Percentiles rank a stretch among this genome's conserved stretches.
Conservation (phyloP, 2,797 vertebrate species). For the Gymnoscopelus braueri region DNA sequence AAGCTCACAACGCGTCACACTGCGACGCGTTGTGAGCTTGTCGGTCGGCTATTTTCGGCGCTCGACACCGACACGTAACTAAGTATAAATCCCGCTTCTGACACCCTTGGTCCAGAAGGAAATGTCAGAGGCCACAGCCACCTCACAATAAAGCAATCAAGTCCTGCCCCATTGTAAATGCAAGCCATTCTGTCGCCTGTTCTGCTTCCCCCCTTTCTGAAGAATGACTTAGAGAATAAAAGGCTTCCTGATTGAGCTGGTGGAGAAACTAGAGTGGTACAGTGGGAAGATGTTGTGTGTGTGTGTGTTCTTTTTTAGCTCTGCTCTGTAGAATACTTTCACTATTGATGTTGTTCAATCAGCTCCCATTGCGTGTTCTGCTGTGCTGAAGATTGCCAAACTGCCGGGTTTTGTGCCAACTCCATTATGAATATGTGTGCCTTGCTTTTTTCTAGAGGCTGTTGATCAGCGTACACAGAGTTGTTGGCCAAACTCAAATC, state of each 20-base stretch:
- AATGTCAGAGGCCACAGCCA: conserved; percentile 73
- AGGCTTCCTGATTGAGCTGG: conserved; percentile 72
- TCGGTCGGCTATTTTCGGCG: too few relatives aligned
- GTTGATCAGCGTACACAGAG: conserved; percentile 36
- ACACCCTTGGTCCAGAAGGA: conserved; percentile 66
- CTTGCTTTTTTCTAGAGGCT: conserved; percentile 15
- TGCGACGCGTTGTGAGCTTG: too few relatives aligned
- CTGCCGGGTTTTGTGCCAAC: conserved; percentile 57
- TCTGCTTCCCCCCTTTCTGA: conserved; percentile 63
- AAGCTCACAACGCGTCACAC: too few relatives aligned
- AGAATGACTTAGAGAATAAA: conserved; percentile 71
- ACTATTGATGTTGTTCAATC: conserved; percentile 64
- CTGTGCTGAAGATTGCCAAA: conserved; percentile 62
- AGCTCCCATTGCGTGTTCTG: conserved; percentile 66
- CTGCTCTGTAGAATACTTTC: conserved; percentile 59
- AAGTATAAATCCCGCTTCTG: background rate
- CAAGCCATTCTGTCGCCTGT: conserved; percentile 68
- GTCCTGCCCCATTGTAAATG: conserved; percentile 67
- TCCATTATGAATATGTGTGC: conserved; percentile 52
- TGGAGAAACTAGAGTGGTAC: conserved; percentile 43
- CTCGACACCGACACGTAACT: too few relatives aligned
- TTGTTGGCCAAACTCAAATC: conserved; percentile 28
- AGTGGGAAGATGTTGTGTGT: conserved; percentile 18
- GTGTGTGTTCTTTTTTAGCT: conserved; percentile 30
- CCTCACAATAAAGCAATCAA: conserved; percentile 80